Conservation (phyloP, 37 sponge, comb jelly and placozoan genomes). For the Geodia barretti region DNA sequence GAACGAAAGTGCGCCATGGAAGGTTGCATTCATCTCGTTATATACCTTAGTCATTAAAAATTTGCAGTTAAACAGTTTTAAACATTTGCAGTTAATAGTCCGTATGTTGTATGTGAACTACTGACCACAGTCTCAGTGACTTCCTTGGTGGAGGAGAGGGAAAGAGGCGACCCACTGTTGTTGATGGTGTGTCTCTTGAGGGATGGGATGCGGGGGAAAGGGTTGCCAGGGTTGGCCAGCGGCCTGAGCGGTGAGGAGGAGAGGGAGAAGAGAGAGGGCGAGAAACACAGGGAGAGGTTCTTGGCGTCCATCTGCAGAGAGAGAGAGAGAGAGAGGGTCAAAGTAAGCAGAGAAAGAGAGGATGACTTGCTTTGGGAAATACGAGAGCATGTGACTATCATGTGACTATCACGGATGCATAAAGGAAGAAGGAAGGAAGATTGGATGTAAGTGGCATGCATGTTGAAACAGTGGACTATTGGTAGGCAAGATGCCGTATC, state of each 20-base stretch:
- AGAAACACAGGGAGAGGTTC: conserved; percentile 29
- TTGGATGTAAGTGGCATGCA: neutral
- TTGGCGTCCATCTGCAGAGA: conserved; percentile 28
- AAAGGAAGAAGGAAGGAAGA: no score
- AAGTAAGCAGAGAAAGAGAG: neutral
- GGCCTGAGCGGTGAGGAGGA: conserved; percentile 1
- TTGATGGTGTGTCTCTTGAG: conserved; percentile 31
- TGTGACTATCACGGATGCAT: neutral
- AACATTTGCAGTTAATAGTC: no score
- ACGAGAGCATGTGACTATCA: no score
- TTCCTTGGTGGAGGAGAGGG: conserved; percentile 47
- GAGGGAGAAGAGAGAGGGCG: conserved; percentile 25
- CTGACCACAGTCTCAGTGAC: conserved; percentile 72
- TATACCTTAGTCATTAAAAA: no score
- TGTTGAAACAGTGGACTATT: no score
- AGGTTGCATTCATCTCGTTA: no score
- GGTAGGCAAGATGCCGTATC: no score
- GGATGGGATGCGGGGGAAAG: conserved; percentile 38
- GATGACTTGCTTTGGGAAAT: no score
- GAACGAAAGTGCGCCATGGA: no score
- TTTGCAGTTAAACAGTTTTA: no score
- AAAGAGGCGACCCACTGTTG: conserved; percentile 10
- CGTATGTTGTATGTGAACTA: neutral
- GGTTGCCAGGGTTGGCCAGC: conserved; percentile 34
- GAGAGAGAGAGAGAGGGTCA: conserved; percentile 4